A percentile compares a stretch with the other conserved stretches of the same genome.
phyloP scores from a whole-genome alignment of 2,797 vertebrate species.

The Bradypodion ventrale region DNA sequence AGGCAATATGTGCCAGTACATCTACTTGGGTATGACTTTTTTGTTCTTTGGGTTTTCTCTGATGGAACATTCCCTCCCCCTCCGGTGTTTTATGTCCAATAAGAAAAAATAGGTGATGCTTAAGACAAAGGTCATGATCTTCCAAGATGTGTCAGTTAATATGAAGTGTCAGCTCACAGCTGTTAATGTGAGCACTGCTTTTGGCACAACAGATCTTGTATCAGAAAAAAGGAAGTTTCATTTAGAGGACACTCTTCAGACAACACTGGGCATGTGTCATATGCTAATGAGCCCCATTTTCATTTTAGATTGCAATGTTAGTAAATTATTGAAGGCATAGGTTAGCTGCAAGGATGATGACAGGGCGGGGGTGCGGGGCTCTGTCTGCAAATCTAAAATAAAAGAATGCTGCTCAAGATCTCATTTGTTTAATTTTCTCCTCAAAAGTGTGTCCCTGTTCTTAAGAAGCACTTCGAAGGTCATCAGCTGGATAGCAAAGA shows the following conservation, averaged over 20 bases:
- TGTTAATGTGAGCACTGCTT: slow-evolving; percentile 57
- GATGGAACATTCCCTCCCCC: slow-evolving; percentile 34
- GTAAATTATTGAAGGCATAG: slow-evolving; percentile 17
- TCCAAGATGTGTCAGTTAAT: slow-evolving; percentile 57
- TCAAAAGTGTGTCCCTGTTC: not conserved
- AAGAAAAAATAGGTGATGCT: slow-evolving; percentile 59
- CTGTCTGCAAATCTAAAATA: slow-evolving; percentile 35
- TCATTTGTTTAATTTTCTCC: not conserved
- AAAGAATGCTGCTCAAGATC: not conserved
- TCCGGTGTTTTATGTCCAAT: slow-evolving; percentile 55
- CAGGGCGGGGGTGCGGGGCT: not conserved
- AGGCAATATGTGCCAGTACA: slow-evolving; percentile 46
- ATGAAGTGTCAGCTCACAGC: slow-evolving; percentile 67
- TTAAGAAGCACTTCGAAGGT: not conserved
- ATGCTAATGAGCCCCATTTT: slow-evolving; percentile 37
- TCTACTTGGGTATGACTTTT: slow-evolving; percentile 47
- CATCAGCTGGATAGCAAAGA: not conserved
- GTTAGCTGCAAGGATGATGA: not conserved
- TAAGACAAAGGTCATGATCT: slow-evolving; percentile 62
- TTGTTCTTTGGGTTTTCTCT: slow-evolving; percentile 62
- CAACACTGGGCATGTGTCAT: slow-evolving; percentile 48
- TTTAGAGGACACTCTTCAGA: slow-evolving; percentile 56
- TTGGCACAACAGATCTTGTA: slow-evolving; percentile 61
- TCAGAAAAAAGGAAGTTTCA: slow-evolving; percentile 34
- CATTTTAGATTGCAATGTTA: slow-evolving; percentile 44